Base-by-base conservation (phyloP, 2,888 invertebrate genomes). In the Euproctis similis region DNA sequence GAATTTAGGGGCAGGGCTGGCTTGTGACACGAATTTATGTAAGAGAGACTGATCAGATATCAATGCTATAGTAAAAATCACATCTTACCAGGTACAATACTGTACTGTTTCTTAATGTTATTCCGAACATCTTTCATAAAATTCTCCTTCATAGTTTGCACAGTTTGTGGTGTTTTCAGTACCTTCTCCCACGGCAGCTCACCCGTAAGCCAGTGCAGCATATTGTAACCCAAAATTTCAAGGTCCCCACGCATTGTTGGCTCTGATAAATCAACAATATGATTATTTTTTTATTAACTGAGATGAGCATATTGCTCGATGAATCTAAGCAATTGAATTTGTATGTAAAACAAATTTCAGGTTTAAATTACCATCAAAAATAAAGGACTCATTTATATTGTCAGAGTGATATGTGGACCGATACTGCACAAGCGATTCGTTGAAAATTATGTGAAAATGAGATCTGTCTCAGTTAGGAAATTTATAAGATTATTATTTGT, bases 141-240 rank as follows among this genome's bases (percentile, higher is more conserved):
- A 11, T 86, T 73, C 40, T 91, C 90, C 60, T 94, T 94, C 46
- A 87, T 75, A 36, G 86, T 84, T 50, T 93, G 92, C 0, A 93
- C 92, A 1, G 72, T 71, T 13, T 74, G 64, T 0, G 90, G 88
- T 42, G 87, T 82, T 3, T 23, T 75, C 8, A 94, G 72, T 5
- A 87, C 75, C 25, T 86, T 87, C 59, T 93, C 92, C 97, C 97
- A 98, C 0, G 97, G 97, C 42, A 98, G 77, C 37, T 86, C 84
- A 0, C 92, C 91, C 12, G 90, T 90, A 21, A 95, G 60, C 98
- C 98, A 98, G 57, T 96, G 94, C 21, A 98, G 87, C 64, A 98
- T 85, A 75, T 98, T 98, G 69, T 95, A 99, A 1, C 90, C 95
- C 3, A 98, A 86, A 45, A 97, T 95, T 82, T 99, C 98, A 9